These are phyloP conservation scores for Aythya baeri DNA, from an alignment of 2,113 vertebrate species.

Conservation along the genomic window DNA sequence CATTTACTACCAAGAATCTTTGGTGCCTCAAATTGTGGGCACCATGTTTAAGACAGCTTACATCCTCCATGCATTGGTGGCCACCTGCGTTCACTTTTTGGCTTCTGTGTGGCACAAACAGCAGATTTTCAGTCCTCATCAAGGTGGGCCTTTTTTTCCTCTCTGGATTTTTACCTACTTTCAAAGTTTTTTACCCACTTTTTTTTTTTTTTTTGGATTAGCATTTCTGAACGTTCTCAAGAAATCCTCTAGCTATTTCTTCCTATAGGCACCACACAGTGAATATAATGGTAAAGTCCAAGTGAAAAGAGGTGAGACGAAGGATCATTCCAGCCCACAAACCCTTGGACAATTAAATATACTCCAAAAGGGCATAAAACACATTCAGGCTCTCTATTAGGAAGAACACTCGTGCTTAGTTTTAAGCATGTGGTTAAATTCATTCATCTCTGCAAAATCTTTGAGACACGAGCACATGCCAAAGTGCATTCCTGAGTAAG, in stretches of 20 bases:
- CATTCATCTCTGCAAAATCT: conserved; percentile 63
- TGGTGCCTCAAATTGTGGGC: not conserved
- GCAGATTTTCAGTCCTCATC: not conserved
- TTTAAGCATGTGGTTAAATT: conserved; percentile 61
- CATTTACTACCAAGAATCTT: not conserved
- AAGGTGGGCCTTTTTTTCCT: not conserved
- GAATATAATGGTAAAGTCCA: not conserved
- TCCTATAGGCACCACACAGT: not conserved
- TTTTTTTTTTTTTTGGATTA: not conserved
- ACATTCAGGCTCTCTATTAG: conserved; percentile 26
- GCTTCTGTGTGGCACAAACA: not conserved
- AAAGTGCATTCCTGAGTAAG: conserved; percentile 62
- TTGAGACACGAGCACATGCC: conserved; percentile 46
- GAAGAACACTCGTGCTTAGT: conserved; percentile 55
- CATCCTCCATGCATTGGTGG: not conserved
- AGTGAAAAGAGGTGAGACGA: not conserved
- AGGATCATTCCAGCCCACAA: not conserved
- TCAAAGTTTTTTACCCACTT: not conserved
- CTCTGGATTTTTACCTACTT: not conserved
- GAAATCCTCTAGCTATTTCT: not conserved
- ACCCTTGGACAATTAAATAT: conserved; percentile 22
- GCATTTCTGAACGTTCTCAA: not conserved
- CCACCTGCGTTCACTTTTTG: not conserved
- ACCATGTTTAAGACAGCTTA: not conserved
- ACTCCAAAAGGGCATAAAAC: conserved; percentile 3